Conservation (phyloP, 1,140 invertebrate genomes). For the Pantala flavescens region DNA sequence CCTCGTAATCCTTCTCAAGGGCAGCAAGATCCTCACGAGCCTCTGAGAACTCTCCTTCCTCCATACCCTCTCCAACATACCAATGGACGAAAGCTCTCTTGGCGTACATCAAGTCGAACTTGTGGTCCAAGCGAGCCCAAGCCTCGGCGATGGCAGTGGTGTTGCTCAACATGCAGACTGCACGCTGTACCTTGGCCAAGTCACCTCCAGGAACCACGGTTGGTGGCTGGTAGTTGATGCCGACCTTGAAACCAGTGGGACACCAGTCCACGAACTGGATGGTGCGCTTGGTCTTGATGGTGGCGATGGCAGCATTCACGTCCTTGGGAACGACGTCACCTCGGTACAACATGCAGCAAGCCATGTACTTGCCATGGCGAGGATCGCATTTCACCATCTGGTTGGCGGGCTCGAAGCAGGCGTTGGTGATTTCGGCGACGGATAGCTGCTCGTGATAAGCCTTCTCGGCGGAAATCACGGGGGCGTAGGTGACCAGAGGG, state of each 20-base stretch:
- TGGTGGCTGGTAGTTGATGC: slow-evolving; percentile 67
- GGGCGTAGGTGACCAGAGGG: slow-evolving; percentile 74
- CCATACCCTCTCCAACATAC: slow-evolving; percentile 69
- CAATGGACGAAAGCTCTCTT: slow-evolving; percentile 56
- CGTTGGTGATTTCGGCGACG: slow-evolving; percentile 79
- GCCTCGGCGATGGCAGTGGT: slow-evolving; percentile 72
- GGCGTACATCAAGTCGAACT: slow-evolving; percentile 74
- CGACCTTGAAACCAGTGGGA: slow-evolving; percentile 76
- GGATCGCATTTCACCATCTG: slow-evolving; percentile 93
- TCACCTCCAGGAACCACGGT: slow-evolving; percentile 75
- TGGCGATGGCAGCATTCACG: slow-evolving; percentile 64
- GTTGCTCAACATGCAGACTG: slow-evolving; percentile 69
- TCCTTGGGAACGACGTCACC: slow-evolving; percentile 55
- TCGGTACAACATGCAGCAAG: slow-evolving; percentile 67
- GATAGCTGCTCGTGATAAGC: slow-evolving; percentile 75
- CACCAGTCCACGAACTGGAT: slow-evolving; percentile 89
- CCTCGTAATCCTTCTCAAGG: slow-evolving; percentile 54
- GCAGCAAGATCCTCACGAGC: slow-evolving; percentile 55
- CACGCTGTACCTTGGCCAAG: slow-evolving; percentile 61
- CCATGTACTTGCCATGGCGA: slow-evolving; percentile 83
- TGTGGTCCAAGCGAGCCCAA: slow-evolving; percentile 66
- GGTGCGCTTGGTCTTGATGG: slow-evolving; percentile 71
- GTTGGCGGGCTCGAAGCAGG: slow-evolving; percentile 81
- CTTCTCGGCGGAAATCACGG: slow-evolving; percentile 74
- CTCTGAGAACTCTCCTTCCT: slow-evolving; percentile 57